Evolutionary conservation across 2,888 invertebrate species (phyloP).

Genomic region (Ochlodes sylvanus): DNA sequence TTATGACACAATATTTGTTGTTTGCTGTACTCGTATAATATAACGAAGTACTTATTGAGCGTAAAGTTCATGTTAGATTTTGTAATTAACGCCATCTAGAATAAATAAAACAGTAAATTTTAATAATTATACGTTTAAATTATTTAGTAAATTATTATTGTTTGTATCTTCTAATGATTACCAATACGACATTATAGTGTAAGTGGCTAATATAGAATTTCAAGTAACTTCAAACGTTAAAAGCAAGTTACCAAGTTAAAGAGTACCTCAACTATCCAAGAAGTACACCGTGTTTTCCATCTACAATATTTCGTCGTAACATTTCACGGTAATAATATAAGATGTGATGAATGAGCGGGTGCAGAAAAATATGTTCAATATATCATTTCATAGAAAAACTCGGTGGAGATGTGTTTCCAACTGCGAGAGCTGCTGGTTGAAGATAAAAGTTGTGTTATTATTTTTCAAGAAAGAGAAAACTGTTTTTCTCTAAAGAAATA

Average conservation of each 20-base stretch:
- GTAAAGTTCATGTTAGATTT: too few relatives aligned
- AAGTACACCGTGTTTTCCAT: constrained; percentile 1
- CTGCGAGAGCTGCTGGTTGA: constrained; percentile 40
- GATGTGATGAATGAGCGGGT: constrained; percentile 51
- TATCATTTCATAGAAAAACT: constrained; percentile 54
- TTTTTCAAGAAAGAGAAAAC: constrained; percentile 46
- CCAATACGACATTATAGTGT: too few relatives aligned
- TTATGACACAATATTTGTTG: background rate
- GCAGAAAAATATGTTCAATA: constrained; percentile 49
- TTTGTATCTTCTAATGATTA: too few relatives aligned
- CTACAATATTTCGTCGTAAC: constrained; percentile 40
- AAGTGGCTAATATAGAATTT: too few relatives aligned
- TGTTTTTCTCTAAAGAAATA: background rate
- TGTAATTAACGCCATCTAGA: too few relatives aligned
- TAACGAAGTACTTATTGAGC: too few relatives aligned
- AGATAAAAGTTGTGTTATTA: constrained; percentile 38
- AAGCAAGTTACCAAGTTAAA: background rate
- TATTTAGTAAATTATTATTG: too few relatives aligned
- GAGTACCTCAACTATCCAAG: background rate
- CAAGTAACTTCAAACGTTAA: too few relatives aligned
- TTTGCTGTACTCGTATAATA: too few relatives aligned
- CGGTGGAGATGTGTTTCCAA: constrained; percentile 50
- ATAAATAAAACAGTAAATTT: too few relatives aligned
- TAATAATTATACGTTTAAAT: too few relatives aligned
- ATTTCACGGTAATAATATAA: constrained; percentile 41